Base-by-base conservation (phyloP, 1,140 invertebrate species). In the Trichonephila clavipes region DNA sequence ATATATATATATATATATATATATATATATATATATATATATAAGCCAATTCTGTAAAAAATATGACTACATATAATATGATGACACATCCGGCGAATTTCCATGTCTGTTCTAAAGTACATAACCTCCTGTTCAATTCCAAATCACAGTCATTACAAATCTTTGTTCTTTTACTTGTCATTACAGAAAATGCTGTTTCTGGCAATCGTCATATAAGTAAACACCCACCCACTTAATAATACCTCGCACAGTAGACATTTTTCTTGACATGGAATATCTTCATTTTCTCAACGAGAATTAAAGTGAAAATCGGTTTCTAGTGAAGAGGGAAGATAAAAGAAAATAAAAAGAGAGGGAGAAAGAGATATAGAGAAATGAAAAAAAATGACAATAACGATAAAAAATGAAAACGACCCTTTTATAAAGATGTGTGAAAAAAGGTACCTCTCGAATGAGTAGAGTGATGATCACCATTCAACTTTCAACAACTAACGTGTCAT, bases 401-500 rank as follows among this genome's bases (percentile, higher is more conserved):
- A 40, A 77, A 77, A 62, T 77, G 69, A 89, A 89, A 89, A 69
- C 44, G 19, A 69, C 21, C 40, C 66, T 77, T 62, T 66, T 28
- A 24, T 44, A 89, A 77, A 89, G 62, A 77, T 72, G 44, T 66
- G 24, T n/a, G 34, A 59, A 58, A 24, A 88, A 69, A 77, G 12
- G 21, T 28, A n/a, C 66, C 40, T 51, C n/a, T 28, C 62, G 8
- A 40, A 77, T 77, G 3, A 19, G 21, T 12, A 85, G 88, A 28
- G 61, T 61, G 85, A 87, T 87, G 85, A 87, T 87, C 85, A 62
- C 24, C 85, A 87, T 72, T 89, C 88, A 69, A 89, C 69, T 89
- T 89, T 40, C 66, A 90, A 44, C 89, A 82, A 24, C 89, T 83
- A 90, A 90, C 77, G 72, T 90, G 89, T 90, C 72, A 90, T 90